These are phyloP conservation scores for Rhabditophanes sp. DNA, from an alignment of 2,888 invertebrate genomes.

Conservation along the genomic window DNA sequence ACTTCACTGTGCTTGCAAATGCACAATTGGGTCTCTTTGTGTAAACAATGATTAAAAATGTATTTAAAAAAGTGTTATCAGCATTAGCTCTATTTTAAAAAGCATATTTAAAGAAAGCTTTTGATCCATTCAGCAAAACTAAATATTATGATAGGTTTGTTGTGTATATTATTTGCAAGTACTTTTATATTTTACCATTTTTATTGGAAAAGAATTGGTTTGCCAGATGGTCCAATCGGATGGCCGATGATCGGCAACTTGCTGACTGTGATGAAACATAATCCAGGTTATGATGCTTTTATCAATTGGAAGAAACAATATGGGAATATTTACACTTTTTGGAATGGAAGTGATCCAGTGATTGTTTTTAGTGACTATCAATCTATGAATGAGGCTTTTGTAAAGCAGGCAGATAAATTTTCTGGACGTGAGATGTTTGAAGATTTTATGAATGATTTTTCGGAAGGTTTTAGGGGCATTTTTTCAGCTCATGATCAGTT, in stretches of 20 bases:
- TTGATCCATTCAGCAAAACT: too few species aligned
- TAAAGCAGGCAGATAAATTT: slow-evolving; percentile 11
- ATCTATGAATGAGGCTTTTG: slow-evolving; percentile 5
- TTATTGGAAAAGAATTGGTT: slow-evolving; percentile 9
- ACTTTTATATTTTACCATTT: slow-evolving; percentile 8
- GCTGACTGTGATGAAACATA: slow-evolving; percentile 4
- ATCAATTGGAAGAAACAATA: slow-evolving; percentile 9
- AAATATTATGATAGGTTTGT: too few species aligned
- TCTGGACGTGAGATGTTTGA: slow-evolving; percentile 8
- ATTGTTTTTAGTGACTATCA: slow-evolving; percentile 8
- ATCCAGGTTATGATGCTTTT: slow-evolving; percentile 8
- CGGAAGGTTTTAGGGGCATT: slow-evolving; percentile 5
- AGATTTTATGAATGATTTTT: not conserved
- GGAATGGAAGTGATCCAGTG: slow-evolving; percentile 10
- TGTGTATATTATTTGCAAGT: too few species aligned
- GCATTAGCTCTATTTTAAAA: too few species aligned
- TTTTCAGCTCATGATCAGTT: too few species aligned
- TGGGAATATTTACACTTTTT: slow-evolving; percentile 11
- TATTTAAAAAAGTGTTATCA: too few species aligned
- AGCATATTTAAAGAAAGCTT: too few species aligned
- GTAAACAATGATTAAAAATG: too few species aligned
- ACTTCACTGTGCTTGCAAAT: too few species aligned
- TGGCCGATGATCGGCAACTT: slow-evolving; percentile 10
- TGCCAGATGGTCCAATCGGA: slow-evolving; percentile 9
- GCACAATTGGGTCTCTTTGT: too few species aligned